phyloP scores from a whole-genome alignment of 1,140 invertebrate species.

The Ectropis grisescens region DNA sequence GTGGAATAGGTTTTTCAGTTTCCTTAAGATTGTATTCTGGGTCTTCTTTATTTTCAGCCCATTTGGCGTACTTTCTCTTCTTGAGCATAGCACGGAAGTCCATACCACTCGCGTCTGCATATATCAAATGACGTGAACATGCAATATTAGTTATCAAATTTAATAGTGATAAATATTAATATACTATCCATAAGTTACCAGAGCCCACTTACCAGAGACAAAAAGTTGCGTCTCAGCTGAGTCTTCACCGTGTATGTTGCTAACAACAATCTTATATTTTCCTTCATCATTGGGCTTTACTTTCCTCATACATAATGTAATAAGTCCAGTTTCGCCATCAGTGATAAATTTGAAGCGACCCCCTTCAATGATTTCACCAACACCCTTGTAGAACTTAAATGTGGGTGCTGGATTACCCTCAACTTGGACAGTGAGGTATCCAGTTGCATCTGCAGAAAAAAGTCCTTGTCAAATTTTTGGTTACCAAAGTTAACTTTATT shows the following conservation, averaged over 20 bases:
- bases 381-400: conserved; percentile 96
- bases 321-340: conserved; percentile 89
- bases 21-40: conserved; percentile 95
- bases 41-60: conserved; percentile 90
- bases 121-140: conserved; percentile 11
- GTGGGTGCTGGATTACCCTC: conserved; percentile 94
- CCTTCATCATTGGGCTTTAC: conserved; percentile 97
- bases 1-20: conserved; percentile 86
- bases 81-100: conserved; percentile 99
- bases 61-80: conserved; percentile 96
- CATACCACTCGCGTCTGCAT: conserved; percentile 92
- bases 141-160: too few species aligned
- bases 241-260: conserved; percentile 94
- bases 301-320: conserved; percentile 96
- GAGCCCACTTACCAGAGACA: conserved; percentile 93
- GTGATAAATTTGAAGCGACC: conserved; percentile 93
- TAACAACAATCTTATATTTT: conserved; percentile 93
- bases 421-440: conserved; percentile 88
- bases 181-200: too few species aligned
- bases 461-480: background rate
- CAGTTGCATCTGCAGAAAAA: conserved; percentile 80
- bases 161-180: too few species aligned
- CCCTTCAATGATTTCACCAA: conserved; percentile 91
- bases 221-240: conserved; percentile 95
- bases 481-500: too few species aligned